A percentile compares a stretch with the other conserved stretches of the same genome.
These are phyloP conservation scores for Rhaphigaster nebulosa DNA, from an alignment of 2,888 invertebrate genomes.

Conservation along the genomic window DNA sequence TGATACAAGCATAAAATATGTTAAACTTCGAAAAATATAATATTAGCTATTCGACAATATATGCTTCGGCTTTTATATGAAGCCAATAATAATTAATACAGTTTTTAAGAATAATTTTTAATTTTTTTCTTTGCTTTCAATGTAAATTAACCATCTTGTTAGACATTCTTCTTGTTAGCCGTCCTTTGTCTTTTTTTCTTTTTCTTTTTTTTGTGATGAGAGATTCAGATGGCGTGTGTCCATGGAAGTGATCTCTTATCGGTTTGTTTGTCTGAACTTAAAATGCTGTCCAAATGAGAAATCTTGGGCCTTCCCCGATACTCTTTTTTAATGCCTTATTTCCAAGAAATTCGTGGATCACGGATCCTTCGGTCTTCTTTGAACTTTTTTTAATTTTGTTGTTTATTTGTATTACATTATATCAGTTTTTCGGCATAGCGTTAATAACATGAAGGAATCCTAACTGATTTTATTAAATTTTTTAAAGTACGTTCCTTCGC, in stretches of 20 bases:
- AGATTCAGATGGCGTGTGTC: neutral
- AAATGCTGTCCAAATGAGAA: neutral
- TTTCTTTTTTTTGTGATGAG: neutral
- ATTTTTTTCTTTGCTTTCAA: neutral
- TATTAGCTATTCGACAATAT: too few species aligned
- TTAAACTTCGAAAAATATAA: too few species aligned
- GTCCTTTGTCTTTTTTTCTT: neutral
- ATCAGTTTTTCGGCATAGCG: too few species aligned
- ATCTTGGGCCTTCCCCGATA: neutral
- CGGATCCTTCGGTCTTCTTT: neutral
- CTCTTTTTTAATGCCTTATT: neutral
- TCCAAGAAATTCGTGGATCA: neutral
- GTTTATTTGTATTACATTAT: too few species aligned
- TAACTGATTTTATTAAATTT: too few species aligned
- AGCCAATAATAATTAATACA: too few species aligned
- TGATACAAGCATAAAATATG: too few species aligned
- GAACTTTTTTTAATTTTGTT: neutral
- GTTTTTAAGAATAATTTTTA: too few species aligned
- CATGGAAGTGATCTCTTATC: neutral
- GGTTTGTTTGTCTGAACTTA: neutral
- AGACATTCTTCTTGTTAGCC: neutral
- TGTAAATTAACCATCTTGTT: neutral
- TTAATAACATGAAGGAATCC: too few species aligned
- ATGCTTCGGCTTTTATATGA: too few species aligned
- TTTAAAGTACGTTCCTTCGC: too few species aligned